Evolutionary conservation across 2,113 vertebrate genomes (phyloP).

Genomic region (Aplodontia rufa): DNA sequence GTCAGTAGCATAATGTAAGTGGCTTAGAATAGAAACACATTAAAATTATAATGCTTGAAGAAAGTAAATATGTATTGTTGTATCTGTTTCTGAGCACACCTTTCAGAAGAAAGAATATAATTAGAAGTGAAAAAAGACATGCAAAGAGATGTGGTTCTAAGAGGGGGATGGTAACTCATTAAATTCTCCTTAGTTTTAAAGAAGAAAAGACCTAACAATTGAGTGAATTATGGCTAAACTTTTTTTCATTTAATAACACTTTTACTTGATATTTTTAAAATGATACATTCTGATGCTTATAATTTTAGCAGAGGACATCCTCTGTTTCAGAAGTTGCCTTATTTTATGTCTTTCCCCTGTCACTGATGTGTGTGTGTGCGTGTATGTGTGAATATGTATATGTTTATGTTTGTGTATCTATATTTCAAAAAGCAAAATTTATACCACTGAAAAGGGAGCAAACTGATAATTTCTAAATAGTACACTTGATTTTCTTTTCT

Average conservation of each 20-base stretch:
- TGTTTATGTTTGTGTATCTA: background rate
- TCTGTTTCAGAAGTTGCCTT: background rate
- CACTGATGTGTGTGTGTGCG: background rate
- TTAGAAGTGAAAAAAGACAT: background rate
- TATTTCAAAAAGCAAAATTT: constrained; percentile 34
- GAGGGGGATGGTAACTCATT: background rate
- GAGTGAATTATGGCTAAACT: background rate
- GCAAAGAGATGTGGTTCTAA: background rate
- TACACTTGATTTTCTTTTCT: background rate
- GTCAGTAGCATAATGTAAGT: background rate
- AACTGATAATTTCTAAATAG: background rate
- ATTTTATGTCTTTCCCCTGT: background rate
- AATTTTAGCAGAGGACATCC: background rate
- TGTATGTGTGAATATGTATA: too few relatives aligned
- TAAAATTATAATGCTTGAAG: constrained; percentile 8
- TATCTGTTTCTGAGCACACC: background rate
- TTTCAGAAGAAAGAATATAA: constrained; percentile 6
- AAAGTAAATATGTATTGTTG: background rate
- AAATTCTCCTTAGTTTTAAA: background rate
- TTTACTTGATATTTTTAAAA: background rate
- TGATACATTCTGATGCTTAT: background rate
- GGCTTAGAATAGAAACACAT: background rate
- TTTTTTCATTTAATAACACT: background rate
- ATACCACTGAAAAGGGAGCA: background rate
- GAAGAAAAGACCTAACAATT: background rate